Evolutionary conservation across 2,113 vertebrate species (phyloP).

Genomic region (Spermophilus dauricus): DNA sequence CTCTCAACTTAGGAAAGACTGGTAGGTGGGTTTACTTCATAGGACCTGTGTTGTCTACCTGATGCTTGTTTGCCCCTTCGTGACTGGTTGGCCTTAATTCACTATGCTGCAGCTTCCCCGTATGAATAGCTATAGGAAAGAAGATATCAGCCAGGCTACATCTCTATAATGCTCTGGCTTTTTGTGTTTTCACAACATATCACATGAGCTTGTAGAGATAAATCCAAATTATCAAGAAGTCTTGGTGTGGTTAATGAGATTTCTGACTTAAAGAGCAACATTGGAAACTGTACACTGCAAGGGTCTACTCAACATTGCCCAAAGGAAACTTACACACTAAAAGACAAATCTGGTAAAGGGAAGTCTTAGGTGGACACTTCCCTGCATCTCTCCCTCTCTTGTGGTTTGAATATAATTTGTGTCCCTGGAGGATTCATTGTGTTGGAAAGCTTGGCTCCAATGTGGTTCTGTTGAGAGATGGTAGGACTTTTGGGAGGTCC

Average conservation of each 20-base stretch:
- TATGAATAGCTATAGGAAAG: background rate
- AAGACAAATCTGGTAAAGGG: background rate
- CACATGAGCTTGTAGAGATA: background rate
- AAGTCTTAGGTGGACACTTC: background rate
- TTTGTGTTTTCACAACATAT: background rate
- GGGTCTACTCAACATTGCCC: background rate
- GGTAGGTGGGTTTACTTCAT: background rate
- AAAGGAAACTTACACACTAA: background rate
- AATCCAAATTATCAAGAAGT: background rate
- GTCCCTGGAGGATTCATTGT: background rate
- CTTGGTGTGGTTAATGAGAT: background rate
- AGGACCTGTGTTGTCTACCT: background rate
- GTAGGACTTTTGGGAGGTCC: background rate
- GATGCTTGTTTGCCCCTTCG: background rate
- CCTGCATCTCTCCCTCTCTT: background rate
- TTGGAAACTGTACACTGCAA: background rate
- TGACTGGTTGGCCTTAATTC: background rate
- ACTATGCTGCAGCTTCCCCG: background rate
- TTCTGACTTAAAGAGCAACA: background rate
- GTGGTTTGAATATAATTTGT: background rate
- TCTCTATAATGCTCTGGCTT: background rate
- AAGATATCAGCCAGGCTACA: background rate
- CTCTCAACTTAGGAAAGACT: background rate
- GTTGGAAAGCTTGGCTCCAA: background rate
- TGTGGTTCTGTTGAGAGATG: background rate